Evolutionary conservation across 1,140 invertebrate species (phyloP), one percentile per base, ranked within the genome.

Genomic region (Steinernema khuongi): DNA sequence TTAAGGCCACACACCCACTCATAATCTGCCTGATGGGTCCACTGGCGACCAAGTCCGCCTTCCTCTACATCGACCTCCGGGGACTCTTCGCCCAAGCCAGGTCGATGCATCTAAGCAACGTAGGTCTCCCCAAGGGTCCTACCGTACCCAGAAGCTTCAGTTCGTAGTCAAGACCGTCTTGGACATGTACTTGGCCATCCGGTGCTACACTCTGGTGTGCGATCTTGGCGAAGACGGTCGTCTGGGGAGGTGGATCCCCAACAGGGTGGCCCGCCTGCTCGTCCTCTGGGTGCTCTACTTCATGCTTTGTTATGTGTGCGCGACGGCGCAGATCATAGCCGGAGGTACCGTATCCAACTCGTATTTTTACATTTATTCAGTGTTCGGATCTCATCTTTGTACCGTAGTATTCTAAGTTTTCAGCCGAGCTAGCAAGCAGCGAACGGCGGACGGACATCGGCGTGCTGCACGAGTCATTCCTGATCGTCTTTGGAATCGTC

Each of bases 11-110:
- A 11, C 50, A 60, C 22, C 50, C 50, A 7, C 14, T 60, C 50
- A 60, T 60, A 7, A 60, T 60, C 50, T 60, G 50, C 19, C 50
- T 60, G 11, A 60, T 60, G 50, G 50, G 50, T 60, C 50, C 50
- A 7, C 11, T 60, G 50, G 50, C 50, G 11, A 60, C 50, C 14
- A 60, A 60, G 26, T 14, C 50, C 4, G 50, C 50, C 26, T 22
- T 60, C 11, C 2, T 60, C 22, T 60, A 60, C 22, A 60, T 60
- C 4, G 14, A 22, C 19, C 2, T 60, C 22, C 11, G 50, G 2
- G 50, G 50, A 7, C 50, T 60, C 50, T 22, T 60, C 50, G 26
- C 14, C 11, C 7, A n/a, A 41, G 36, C n/a, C 36, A 41, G n/a
- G 7, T 41, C 50, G 11, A 7, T 60, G 50, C 7, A 60, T 4